These are phyloP conservation scores for Drosophila silvestris DNA, from an alignment of 2,888 invertebrate species.

Conservation along the genomic window DNA sequence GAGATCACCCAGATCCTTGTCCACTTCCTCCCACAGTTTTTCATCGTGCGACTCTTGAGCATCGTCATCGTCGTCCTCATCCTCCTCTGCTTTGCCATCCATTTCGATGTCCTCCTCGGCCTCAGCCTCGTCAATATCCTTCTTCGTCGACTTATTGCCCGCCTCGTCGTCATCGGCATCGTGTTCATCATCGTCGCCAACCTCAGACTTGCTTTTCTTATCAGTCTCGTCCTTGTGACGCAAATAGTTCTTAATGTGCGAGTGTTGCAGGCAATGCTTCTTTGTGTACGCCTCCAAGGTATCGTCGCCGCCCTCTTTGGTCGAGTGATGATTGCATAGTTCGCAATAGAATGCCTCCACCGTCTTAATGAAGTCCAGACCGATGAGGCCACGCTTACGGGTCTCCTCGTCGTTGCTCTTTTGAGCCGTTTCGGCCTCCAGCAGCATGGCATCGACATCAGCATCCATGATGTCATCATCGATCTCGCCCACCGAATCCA, in stretches of 20 bases:
- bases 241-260: slow-evolving; percentile 91
- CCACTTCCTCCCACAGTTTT: slow-evolving; percentile 92
- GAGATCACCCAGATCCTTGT: slow-evolving; percentile 92
- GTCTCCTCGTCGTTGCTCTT: slow-evolving; percentile 87
- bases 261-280: slow-evolving; percentile 91
- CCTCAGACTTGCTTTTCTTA: slow-evolving; percentile 86
- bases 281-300: slow-evolving; percentile 88
- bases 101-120: slow-evolving; percentile 85
- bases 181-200: slow-evolving; percentile 54
- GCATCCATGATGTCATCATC: slow-evolving; percentile 86
- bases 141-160: slow-evolving; percentile 44
- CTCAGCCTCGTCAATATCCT: slow-evolving; percentile 86
- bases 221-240: slow-evolving; percentile 92
- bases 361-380: slow-evolving; percentile 91
- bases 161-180: slow-evolving; percentile 50
- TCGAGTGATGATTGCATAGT: slow-evolving; percentile 91
- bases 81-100: slow-evolving; percentile 81
- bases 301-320: slow-evolving; percentile 86
- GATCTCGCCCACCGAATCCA: slow-evolving; percentile 95
- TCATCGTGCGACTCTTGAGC: slow-evolving; percentile 87
- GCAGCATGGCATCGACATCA: slow-evolving; percentile 86
- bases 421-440: slow-evolving; percentile 86
- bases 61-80: slow-evolving; percentile 87
- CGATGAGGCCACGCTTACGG: slow-evolving; percentile 90
- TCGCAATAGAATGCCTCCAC: slow-evolving; percentile 93